Evolutionary conservation across 1,140 invertebrate species (phyloP).

Genomic region (Antheraea mylitta): DNA sequence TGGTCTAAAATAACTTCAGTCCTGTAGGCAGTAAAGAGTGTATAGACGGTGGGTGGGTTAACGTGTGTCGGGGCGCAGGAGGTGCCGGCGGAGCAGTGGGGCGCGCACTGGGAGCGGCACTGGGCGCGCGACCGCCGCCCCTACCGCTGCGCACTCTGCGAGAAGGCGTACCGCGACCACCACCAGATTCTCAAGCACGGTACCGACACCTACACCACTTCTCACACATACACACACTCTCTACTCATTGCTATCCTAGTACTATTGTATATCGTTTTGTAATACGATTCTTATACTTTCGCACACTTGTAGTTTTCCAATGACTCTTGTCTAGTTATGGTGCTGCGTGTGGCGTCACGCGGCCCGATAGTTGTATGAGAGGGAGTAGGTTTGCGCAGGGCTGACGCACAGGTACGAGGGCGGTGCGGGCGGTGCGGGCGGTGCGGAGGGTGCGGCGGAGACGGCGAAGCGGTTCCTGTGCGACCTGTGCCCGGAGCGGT

Average conservation of each 20-base stretch:
- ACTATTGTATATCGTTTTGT: too few species aligned
- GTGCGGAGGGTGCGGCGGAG: constrained; percentile 1
- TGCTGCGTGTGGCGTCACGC: too few species aligned
- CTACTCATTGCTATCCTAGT: too few species aligned
- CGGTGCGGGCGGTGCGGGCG: constrained; percentile 5
- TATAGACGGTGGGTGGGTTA: too few species aligned
- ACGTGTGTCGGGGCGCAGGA: constrained; percentile 18
- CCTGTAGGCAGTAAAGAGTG: too few species aligned
- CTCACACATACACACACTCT: too few species aligned
- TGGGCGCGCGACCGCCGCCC: constrained; percentile 71
- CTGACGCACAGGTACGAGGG: constrained; percentile 38
- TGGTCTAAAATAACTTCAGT: too few species aligned
- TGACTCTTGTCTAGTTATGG: too few species aligned
- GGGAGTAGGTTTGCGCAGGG: too few species aligned
- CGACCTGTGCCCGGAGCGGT: constrained; percentile 67
- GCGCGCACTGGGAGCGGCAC: constrained; percentile 55
- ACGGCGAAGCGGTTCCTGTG: constrained; percentile 61
- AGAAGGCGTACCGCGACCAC: constrained; percentile 76
- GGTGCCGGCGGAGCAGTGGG: constrained; percentile 43
- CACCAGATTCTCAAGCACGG: constrained; percentile 68
- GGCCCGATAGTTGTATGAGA: too few species aligned
- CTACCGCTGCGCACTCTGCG: constrained; percentile 79
- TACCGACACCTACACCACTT: constrained; percentile 12
- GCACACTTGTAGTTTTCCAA: too few species aligned
- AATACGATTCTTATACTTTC: too few species aligned